Base-by-base conservation (phyloP, 2,797 vertebrate species). In the Acipenser transmontanus region DNA sequence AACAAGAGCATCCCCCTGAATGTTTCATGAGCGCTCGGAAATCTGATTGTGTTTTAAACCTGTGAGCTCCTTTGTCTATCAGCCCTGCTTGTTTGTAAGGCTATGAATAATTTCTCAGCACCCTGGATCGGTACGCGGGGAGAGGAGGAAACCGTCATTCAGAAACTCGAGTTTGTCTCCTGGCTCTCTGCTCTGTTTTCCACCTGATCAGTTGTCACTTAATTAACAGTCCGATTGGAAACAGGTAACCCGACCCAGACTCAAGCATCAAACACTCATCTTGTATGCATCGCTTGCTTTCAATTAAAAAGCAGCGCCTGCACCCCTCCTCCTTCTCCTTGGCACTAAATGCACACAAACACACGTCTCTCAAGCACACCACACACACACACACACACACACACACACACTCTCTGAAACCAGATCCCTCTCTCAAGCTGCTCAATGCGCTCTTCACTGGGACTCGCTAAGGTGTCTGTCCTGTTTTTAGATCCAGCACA, bases 1-100 rank as follows among this genome's bases (percentile, higher is more conserved):
- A 85, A 86, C 81, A 83, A 85, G 82, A 76, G 82, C 79, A 64
- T 71, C 72, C 75, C 75, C 76, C 72, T 87, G 85, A 86, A 86
- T 86, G 78, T 86, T 87, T 87, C 81, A 84, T 87, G 81, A 87
- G 82, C 73, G 0, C 70, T 74, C 70, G 7, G 75, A 77, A 72
- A 69, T 74, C 77, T 81, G 78, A 81, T 77, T 73, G 79, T 75
- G 62, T 78, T 62, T 56, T 51, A 47, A 62, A 51, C 65, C 63
- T 62, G 20, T 5, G 1, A 66, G 47, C 47, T 52, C 50, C 73
- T 56, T 73, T 71, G 60, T 10, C 4, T 0, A 72, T 73, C 72
- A 54, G 74, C 51, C 68, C 17, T 66, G 52, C 67, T 65, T 61
- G 64, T 65, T 69, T 13, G 63, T 63, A 66, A 57, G 0, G 7